Conservation (phyloP, 2,797 vertebrate species). For the Sebastes glaucus region DNA sequence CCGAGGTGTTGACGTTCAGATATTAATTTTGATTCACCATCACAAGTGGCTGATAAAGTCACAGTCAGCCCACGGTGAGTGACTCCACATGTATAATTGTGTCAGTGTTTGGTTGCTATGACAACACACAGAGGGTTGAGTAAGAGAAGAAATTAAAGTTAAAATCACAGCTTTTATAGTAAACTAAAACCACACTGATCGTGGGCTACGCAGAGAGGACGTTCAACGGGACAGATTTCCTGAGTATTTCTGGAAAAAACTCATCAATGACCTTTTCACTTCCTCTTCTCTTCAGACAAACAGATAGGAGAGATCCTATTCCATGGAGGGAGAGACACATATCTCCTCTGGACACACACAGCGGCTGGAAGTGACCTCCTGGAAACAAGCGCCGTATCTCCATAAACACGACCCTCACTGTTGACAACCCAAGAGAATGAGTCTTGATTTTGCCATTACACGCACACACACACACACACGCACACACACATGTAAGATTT, state of each 20-base stretch:
- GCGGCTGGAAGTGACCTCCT: constrained; percentile 66
- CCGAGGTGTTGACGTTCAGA: neutral
- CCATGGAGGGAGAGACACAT: constrained; percentile 52
- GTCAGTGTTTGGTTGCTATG: constrained; percentile 60
- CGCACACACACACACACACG: neutral
- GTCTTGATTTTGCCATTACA: constrained; percentile 30
- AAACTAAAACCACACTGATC: constrained; percentile 28
- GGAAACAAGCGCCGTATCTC: constrained; percentile 74
- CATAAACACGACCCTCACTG: constrained; percentile 54
- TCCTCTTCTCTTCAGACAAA: constrained; percentile 52
- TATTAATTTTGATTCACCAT: constrained; percentile 3
- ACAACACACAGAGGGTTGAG: constrained; percentile 11
- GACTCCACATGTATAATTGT: neutral
- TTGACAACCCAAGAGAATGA: constrained; percentile 38
- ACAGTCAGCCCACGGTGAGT: neutral
- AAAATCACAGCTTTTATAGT: neutral
- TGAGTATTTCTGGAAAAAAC: constrained; percentile 42
- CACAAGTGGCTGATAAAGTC: constrained; percentile 27
- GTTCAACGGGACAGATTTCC: constrained; percentile 28
- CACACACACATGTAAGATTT: neutral
- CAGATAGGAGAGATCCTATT: constrained; percentile 48
- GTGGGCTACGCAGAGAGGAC: neutral
- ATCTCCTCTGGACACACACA: constrained; percentile 61
- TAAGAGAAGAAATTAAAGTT: constrained; percentile 23
- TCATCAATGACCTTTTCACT: constrained; percentile 48